These are phyloP conservation scores for Anastrepha ludens DNA, from an alignment of 1,140 invertebrate species.

Conservation along the genomic window DNA sequence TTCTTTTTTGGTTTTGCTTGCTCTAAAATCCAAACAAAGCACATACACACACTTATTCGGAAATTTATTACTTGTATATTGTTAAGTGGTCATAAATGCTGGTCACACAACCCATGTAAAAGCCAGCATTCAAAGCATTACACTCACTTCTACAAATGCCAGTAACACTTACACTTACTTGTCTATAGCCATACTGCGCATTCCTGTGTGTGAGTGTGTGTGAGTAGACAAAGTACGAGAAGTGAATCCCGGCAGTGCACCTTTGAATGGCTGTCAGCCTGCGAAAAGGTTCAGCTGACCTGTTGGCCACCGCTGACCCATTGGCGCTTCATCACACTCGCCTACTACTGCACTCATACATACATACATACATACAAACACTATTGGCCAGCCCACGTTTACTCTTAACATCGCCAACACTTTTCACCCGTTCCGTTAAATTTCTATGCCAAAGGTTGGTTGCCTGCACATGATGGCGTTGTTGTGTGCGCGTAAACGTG, in stretches of 20 bases:
- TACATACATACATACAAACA: no score
- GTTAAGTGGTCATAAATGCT: constrained; percentile 15
- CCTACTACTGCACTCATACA: not conserved
- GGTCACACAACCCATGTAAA: constrained; percentile 1
- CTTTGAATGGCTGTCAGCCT: constrained; percentile 12
- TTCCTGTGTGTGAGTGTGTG: not conserved
- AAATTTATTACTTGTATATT: not conserved
- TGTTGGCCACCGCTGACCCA: constrained; percentile 20
- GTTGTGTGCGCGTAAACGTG: not conserved
- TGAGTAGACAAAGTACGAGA: not conserved
- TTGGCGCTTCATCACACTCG: constrained; percentile 24
- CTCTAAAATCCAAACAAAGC: not conserved
- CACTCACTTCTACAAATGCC: not conserved
- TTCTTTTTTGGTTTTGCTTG: not conserved
- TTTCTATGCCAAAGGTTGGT: constrained; percentile 8
- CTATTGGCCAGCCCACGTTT: no score
- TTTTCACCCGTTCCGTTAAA: constrained; percentile 8
- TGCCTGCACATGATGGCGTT: not conserved
- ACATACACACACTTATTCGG: not conserved
- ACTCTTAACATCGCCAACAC: not conserved
- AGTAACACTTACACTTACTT: not conserved
- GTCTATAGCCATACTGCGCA: not conserved
- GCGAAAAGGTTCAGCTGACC: constrained; percentile 26
- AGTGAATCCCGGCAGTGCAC: not conserved
- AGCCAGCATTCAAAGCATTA: constrained; percentile 3